Base-by-base conservation (phyloP, 2,113 vertebrate genomes). In the Nothobranchius furzeri region DNA sequence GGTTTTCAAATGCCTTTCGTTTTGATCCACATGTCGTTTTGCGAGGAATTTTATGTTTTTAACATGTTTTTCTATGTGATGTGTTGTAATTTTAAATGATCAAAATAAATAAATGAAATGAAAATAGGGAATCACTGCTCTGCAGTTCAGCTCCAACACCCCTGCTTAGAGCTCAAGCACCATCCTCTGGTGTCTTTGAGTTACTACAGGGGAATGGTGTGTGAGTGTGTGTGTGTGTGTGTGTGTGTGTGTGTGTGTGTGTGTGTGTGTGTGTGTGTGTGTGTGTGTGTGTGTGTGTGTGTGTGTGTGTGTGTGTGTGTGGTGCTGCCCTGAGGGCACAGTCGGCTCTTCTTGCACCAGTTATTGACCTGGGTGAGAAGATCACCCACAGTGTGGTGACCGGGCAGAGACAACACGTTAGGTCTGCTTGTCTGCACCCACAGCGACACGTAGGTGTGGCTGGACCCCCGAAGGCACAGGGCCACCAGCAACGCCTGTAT, bases 111-210 rank as follows among this genome's bases (percentile, higher is more conserved):
- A 42, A 42, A 64, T 0, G 50, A 12, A 9, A 45, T 40, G 12
- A 7, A 59, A 56, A 46, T 7, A 12, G 14, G 17, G 40, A 40
- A 42, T 54, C 40, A 10, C 54, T 46, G 35, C 35, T 12, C 3
- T 30, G 24, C 37, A 6, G 9, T 59, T 42, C 14, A 7, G 60
- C 5, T 40, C 37, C 9, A 3, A 40, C 65, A 37, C 17, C 53
- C 25, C 74, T 86, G 59, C 69, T 80, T 74, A 25, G 86, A 87
- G 60, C 82, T 81, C 75, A 88, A 72, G 66, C 71, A 84, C 89
- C 89, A 86, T 84, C 89, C 50, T 85, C 86, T 89, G 89, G 89
- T 72, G 53, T 2, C 52, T 76, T 14, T 14, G 12, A 35, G 72
- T n/a, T 57, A 67, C 45, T 67, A 6, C 64, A 79, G 83, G 66